These are phyloP conservation scores for Eurytemora carolleeae DNA, from an alignment of 1,140 invertebrate species.

Conservation along the genomic window DNA sequence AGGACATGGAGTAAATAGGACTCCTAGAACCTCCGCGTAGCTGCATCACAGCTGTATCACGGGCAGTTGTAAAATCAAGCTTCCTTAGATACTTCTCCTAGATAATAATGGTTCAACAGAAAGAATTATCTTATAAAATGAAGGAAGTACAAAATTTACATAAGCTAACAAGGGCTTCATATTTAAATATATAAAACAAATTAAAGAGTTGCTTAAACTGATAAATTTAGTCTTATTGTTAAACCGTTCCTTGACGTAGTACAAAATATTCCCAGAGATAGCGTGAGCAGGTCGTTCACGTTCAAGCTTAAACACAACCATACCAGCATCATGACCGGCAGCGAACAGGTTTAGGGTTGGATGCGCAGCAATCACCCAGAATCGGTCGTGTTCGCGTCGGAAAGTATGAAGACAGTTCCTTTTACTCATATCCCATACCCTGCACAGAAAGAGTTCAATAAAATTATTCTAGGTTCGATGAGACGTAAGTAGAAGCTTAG, in stretches of 20 bases:
- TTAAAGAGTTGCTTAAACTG: conserved; percentile 15
- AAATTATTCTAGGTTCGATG: too few species aligned
- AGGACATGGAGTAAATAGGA: conserved; percentile 56
- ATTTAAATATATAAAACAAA: too few species aligned
- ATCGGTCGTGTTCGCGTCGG: conserved; percentile 80
- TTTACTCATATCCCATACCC: conserved; percentile 98
- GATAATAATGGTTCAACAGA: conserved; percentile 32
- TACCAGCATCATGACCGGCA: conserved; percentile 86
- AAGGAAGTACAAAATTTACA: too few species aligned
- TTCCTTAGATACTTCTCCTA: conserved; percentile 78
- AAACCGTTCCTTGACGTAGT: conserved; percentile 85
- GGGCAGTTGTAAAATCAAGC: conserved; percentile 75
- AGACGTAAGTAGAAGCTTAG: too few species aligned
- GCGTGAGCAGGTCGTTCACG: conserved; percentile 88
- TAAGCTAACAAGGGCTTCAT: too few species aligned
- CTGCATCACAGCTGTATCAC: conserved; percentile 80
- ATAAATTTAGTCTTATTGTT: conserved; percentile 79
- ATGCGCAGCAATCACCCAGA: conserved; percentile 80
- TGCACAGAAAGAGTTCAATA: too few species aligned
- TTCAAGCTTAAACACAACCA: conserved; percentile 67
- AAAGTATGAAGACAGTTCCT: conserved; percentile 89
- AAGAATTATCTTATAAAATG: too few species aligned
- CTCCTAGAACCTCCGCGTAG: conserved; percentile 55
- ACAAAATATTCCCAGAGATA: conserved; percentile 75
- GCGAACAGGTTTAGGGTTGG: conserved; percentile 44